Conservation (phyloP, 1,140 invertebrate genomes). For the Drosophila arizonae region DNA sequence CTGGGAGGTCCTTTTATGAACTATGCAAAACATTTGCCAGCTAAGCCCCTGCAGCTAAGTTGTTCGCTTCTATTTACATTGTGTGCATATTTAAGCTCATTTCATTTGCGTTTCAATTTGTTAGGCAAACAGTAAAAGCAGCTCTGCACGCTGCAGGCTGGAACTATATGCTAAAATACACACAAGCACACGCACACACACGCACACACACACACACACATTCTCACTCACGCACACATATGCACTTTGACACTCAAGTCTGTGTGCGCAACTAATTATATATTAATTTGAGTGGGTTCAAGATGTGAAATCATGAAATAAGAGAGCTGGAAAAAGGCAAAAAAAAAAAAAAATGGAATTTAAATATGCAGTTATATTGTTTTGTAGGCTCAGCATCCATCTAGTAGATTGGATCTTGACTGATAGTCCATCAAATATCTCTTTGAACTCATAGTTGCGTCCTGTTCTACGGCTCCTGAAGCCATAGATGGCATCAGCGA, state of each 20-base stretch:
- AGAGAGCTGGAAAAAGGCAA: too few relatives aligned
- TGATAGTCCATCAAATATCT: too few relatives aligned
- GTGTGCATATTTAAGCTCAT: conserved; percentile 73
- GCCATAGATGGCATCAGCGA: too few relatives aligned
- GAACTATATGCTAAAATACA: neutral
- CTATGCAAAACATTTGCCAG: conserved; percentile 34
- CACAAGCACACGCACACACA: neutral
- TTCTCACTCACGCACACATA: neutral
- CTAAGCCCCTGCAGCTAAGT: conserved; percentile 16
- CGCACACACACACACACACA: neutral
- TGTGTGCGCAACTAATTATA: conserved; percentile 49
- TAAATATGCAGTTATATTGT: too few relatives aligned
- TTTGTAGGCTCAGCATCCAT: too few relatives aligned
- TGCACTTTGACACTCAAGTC: neutral
- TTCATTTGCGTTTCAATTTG: conserved; percentile 73
- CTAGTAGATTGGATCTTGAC: too few relatives aligned
- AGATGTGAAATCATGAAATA: too few relatives aligned
- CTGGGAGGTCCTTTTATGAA: conserved; percentile 32
- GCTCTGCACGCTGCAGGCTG: conserved; percentile 32
- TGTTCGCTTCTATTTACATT: conserved; percentile 54
- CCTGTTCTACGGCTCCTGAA: too few relatives aligned
- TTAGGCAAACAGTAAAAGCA: conserved; percentile 19
- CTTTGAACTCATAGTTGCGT: too few relatives aligned
- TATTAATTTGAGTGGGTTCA: conserved; percentile 33
- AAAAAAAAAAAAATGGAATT: too few relatives aligned